Percentiles rank a stretch among this genome's conserved stretches.
These are phyloP conservation scores for Zelostemma sp. DNA, from an alignment of 1,140 invertebrate genomes.

Conservation along the genomic window DNA sequence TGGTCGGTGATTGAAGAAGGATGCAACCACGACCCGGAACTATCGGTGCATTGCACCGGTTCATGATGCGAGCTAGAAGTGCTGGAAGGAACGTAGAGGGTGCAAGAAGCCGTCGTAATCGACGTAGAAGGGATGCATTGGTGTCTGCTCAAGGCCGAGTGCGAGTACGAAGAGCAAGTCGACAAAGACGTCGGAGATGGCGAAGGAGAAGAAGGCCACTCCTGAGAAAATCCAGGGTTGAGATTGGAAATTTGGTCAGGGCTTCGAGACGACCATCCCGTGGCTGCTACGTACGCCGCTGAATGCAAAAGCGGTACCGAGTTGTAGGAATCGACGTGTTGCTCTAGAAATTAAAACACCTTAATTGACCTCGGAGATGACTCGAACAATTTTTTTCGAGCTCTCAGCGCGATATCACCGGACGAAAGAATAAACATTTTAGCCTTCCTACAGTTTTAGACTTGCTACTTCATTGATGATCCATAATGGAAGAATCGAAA, in stretches of 20 bases:
- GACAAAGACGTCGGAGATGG: constrained; percentile 61
- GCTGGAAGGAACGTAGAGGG: constrained; percentile 61
- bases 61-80: constrained; percentile 52
- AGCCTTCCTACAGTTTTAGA: no score
- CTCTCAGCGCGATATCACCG: no score
- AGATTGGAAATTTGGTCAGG: constrained; percentile 57
- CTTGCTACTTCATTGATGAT: no score
- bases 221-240: constrained; percentile 54
- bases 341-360: constrained; percentile 55
- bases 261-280: constrained; percentile 64
- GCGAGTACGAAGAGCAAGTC: constrained; percentile 47
- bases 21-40: constrained; percentile 60
- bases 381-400: no score
- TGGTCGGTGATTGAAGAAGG: constrained; percentile 55
- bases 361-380: no score
- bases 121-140: constrained; percentile 36
- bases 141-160: constrained; percentile 49
- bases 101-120: constrained; percentile 52
- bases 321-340: constrained; percentile 62
- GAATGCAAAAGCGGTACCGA: constrained; percentile 65
- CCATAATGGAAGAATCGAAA: neutral
- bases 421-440: no score
- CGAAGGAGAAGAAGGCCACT: constrained; percentile 65
- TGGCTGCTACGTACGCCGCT: constrained; percentile 61
- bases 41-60: constrained; percentile 54